Percentiles rank a stretch among this genome's conserved stretches.
These are phyloP conservation scores for Misgurnus anguillicaudatus DNA, from an alignment of 2,113 vertebrate species.

Conservation along the genomic window DNA sequence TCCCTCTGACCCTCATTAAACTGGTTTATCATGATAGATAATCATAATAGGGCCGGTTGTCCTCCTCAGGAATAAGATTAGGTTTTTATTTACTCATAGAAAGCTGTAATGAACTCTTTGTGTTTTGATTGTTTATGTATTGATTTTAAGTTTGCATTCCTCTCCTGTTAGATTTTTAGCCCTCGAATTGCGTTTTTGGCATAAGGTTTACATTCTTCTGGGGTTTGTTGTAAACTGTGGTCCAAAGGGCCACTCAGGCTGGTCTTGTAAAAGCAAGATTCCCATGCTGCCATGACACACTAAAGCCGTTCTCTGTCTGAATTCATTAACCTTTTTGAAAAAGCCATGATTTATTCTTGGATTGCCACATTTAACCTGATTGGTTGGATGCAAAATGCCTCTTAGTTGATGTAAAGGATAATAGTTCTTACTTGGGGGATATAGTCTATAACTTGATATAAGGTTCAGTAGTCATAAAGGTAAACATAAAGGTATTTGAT, in stretches of 20 bases:
- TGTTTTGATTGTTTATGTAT: neutral
- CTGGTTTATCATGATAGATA: neutral
- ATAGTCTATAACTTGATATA: too few species aligned
- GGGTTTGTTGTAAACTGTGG: neutral
- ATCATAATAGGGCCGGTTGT: neutral
- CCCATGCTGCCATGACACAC: neutral
- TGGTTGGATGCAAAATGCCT: neutral
- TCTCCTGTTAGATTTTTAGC: neutral
- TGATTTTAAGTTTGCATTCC: neutral
- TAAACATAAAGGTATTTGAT: neutral
- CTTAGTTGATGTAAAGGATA: neutral
- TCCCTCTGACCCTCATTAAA: neutral
- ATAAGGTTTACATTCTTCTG: neutral
- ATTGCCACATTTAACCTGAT: constrained; percentile 11
- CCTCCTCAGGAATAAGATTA: neutral
- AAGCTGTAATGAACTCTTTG: neutral
- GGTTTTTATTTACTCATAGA: neutral
- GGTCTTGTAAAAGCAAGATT: neutral
- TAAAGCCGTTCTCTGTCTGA: constrained; percentile 1
- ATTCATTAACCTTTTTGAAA: constrained; percentile 38
- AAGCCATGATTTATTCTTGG: constrained; percentile 7
- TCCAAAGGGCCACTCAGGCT: neutral
- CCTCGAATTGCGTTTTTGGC: neutral
- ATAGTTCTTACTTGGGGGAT: neutral
- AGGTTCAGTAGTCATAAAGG: neutral